A percentile compares a stretch with the other conserved stretches of the same genome.
Conservation (phyloP, 2,888 invertebrate genomes). For the Holacanthella duospinosa region DNA sequence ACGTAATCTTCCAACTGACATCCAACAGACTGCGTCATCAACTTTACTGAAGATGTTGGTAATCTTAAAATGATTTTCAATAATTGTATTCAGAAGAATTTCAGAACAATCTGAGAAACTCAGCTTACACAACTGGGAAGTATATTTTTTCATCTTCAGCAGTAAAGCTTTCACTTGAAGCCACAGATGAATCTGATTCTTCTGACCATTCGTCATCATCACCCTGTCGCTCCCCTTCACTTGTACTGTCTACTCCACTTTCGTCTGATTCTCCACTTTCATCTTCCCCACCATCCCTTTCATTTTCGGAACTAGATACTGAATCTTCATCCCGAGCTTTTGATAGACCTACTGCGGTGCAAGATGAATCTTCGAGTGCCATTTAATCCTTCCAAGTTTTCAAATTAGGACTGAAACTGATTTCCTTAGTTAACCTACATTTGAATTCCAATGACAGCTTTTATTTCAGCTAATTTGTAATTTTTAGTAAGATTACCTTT, state of each 20-base stretch:
- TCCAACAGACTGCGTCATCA: neutral
- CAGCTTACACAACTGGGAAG: neutral
- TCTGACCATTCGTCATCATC: neutral
- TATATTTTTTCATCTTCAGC: neutral
- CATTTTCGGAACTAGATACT: slow-evolving; percentile 8
- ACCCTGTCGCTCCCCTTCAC: neutral
- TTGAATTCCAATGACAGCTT: no score
- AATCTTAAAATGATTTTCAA: no score
- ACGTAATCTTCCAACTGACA: neutral
- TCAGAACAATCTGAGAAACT: neutral
- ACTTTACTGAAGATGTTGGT: neutral
- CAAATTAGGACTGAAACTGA: no score
- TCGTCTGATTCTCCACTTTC: neutral
- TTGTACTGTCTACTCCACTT: neutral
- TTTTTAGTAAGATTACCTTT: no score
- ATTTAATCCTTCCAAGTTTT: no score
- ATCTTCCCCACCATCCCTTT: neutral
- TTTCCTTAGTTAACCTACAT: no score
- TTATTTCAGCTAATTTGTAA: no score
- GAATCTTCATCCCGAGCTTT: neutral
- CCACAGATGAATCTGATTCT: neutral
- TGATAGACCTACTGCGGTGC: no score
- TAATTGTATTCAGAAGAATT: no score
- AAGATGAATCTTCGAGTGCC: no score
- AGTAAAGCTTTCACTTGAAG: neutral